These are phyloP conservation scores for Charadrius vociferus DNA, from an alignment of 2,113 vertebrate species.

Conservation along the genomic window DNA sequence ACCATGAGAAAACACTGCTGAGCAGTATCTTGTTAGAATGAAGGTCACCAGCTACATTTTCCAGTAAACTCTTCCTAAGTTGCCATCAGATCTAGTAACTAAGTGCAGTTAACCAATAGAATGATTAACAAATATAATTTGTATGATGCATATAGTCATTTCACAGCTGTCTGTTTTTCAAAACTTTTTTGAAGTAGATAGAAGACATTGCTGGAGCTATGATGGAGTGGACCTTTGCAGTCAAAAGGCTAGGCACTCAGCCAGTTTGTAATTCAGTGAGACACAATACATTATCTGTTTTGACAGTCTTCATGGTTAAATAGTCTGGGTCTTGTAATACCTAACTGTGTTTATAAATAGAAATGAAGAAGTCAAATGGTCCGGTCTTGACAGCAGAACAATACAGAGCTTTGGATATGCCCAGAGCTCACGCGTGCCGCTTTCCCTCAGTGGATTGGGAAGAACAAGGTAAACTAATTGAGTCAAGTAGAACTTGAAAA, in stretches of 20 bases:
- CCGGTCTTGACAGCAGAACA: background rate
- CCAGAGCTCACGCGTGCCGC: background rate
- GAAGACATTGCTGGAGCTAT: background rate
- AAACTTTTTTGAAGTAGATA: background rate
- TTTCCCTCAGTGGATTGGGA: background rate
- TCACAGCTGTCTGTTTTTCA: background rate
- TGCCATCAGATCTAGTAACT: background rate
- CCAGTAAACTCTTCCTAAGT: background rate
- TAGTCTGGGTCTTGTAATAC: conserved; percentile 26
- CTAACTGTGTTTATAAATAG: conserved; percentile 49
- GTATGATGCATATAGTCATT: background rate
- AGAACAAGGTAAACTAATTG: background rate
- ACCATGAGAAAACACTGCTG: background rate
- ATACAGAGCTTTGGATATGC: background rate
- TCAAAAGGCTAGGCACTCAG: conserved; percentile 20
- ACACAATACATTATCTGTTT: conserved; percentile 37
- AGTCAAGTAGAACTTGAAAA: background rate
- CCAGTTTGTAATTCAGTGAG: conserved; percentile 40
- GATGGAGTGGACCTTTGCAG: background rate
- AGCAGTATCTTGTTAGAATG: background rate
- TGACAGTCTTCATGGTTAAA: conserved; percentile 51
- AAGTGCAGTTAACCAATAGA: background rate
- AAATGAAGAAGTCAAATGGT: conserved; percentile 17
- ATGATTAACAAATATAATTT: background rate
- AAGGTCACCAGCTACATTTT: background rate